Percentiles rank a stretch among this genome's conserved stretches.
These are phyloP conservation scores for Grammomys surdaster DNA, from an alignment of 2,113 vertebrate genomes.

Conservation along the genomic window DNA sequence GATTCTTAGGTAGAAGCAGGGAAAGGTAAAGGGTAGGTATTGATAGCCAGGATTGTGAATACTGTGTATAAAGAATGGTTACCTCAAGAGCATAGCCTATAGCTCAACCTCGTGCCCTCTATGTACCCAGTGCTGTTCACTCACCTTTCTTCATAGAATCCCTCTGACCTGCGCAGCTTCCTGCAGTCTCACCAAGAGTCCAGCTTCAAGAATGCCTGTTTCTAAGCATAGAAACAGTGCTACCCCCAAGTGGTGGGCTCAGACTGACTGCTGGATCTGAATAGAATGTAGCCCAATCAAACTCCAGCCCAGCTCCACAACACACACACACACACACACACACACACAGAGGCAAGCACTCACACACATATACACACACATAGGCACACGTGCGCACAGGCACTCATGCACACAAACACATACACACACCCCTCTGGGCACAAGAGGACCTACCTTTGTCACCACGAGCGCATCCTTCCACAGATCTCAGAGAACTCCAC, in stretches of 20 bases:
- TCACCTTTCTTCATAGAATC: neutral
- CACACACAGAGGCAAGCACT: neutral
- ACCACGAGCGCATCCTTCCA: constrained; percentile 76
- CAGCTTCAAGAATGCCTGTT: neutral
- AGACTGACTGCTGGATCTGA: neutral
- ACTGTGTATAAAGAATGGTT: neutral
- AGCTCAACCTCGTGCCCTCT: neutral
- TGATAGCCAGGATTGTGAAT: neutral
- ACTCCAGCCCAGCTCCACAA: constrained; percentile 35
- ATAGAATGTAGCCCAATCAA: neutral
- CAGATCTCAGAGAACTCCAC: constrained; percentile 77
- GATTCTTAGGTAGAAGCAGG: neutral
- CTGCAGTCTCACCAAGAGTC: neutral
- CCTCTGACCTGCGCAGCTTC: neutral
- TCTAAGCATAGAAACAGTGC: neutral
- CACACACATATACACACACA: neutral
- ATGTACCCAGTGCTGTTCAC: neutral
- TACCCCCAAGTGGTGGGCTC: neutral
- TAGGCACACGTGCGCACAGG: too few relatives aligned
- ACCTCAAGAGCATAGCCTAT: neutral
- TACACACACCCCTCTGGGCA: constrained; percentile 47
- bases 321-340: neutral
- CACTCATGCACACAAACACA: too few relatives aligned
- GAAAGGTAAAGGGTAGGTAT: neutral
- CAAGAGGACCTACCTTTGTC: constrained; percentile 76